Evolutionary conservation across 2,113 vertebrate genomes (phyloP).

Genomic region (Mystacornis crossleyi): DNA sequence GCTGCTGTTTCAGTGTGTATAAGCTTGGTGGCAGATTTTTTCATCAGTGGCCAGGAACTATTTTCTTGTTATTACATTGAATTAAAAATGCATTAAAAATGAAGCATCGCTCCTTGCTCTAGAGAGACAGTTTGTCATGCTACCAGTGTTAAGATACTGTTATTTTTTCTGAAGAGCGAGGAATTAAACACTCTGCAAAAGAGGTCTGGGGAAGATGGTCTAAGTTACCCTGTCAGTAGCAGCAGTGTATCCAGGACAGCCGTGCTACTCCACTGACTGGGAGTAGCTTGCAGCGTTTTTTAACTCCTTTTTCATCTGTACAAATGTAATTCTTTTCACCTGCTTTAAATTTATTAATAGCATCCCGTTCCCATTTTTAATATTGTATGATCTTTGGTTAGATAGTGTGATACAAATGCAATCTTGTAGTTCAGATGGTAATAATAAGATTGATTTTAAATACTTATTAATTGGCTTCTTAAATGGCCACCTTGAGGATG

Average conservation of each 20-base stretch:
- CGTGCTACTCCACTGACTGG: rapidly evolving
- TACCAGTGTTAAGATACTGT: background rate
- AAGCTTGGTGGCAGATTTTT: slow-evolving; percentile 17
- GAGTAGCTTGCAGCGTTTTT: background rate
- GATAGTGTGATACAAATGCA: background rate
- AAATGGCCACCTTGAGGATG: background rate
- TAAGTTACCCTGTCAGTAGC: background rate
- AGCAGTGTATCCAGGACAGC: background rate
- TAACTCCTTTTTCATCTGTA: background rate
- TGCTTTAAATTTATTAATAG: background rate
- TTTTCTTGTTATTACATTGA: background rate
- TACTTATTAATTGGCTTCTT: background rate
- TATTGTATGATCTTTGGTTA: background rate
- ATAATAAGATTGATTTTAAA: background rate
- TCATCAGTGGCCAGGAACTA: background rate
- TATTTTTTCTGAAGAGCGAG: background rate
- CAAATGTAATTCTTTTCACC: background rate
- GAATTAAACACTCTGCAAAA: background rate
- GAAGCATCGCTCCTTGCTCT: background rate
- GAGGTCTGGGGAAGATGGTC: background rate
- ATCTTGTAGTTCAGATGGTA: background rate
- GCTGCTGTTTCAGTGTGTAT: background rate
- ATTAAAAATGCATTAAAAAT: background rate
- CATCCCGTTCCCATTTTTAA: background rate
- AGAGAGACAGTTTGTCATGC: background rate